A percentile compares a stretch with the other conserved stretches of the same genome.
Conservation (phyloP, 35 echinoderm and acorn worm species). For the Diadema setosum region DNA sequence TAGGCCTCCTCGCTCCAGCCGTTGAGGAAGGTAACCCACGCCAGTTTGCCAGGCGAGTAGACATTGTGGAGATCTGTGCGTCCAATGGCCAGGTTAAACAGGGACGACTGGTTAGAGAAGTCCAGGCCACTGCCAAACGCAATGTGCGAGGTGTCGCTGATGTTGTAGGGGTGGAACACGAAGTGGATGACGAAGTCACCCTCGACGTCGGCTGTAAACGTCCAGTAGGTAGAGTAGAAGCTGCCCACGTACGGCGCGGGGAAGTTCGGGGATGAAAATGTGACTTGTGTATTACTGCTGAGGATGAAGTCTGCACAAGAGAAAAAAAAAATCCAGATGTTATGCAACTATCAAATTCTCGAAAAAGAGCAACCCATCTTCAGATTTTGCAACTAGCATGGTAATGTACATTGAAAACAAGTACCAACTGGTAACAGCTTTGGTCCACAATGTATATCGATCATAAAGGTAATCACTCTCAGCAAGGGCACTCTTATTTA, state of each 20-base stretch:
- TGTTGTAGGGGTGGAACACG: not conserved
- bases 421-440: not conserved
- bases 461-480: no score
- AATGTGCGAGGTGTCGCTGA: not conserved
- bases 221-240: not conserved
- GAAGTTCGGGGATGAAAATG: not conserved
- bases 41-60: not conserved
- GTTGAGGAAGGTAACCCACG: not conserved
- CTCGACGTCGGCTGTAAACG: not conserved
- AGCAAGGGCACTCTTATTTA: no score
- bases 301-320: not conserved
- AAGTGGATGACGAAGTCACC: not conserved
- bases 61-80: not conserved
- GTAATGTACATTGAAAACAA: not conserved
- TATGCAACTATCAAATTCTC: not conserved
- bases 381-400: not conserved
- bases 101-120: not conserved
- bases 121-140: not conserved
- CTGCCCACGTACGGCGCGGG: not conserved
- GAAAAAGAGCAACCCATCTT: not conserved
- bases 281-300: not conserved
- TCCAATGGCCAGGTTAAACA: not conserved
- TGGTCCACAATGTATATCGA: no score
- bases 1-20: not conserved
- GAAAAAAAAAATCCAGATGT: not conserved